These are phyloP conservation scores for Tautogolabrus adspersus DNA, from an alignment of 2,113 vertebrate species.

Conservation along the genomic window DNA sequence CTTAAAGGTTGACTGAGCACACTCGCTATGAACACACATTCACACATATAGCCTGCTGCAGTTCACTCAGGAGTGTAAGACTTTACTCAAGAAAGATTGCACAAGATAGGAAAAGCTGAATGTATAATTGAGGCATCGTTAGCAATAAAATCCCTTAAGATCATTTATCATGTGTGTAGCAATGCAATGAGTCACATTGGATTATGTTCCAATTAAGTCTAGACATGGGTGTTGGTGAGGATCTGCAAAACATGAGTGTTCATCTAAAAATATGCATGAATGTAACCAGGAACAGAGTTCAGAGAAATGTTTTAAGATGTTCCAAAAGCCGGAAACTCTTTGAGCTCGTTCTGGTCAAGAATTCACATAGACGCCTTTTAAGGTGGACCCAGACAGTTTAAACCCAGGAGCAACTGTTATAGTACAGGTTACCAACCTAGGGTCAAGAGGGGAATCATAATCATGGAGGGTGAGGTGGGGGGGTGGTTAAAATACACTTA, in stretches of 20 bases:
- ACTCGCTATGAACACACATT: slow-evolving; percentile 34
- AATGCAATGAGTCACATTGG: slow-evolving; percentile 5
- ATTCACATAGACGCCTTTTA: neutral
- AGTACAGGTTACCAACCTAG: too few species aligned
- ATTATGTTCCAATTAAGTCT: slow-evolving; percentile 2
- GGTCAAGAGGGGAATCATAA: too few species aligned
- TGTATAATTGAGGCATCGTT: slow-evolving; percentile 11
- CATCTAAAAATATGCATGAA: neutral
- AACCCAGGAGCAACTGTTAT: neutral
- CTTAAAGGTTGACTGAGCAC: slow-evolving; percentile 50
- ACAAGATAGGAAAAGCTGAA: slow-evolving; percentile 7
- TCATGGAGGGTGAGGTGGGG: too few species aligned
- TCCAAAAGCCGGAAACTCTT: neutral
- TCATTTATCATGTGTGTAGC: slow-evolving; percentile 9
- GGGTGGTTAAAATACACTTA: too few species aligned
- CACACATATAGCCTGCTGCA: neutral
- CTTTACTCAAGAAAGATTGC: neutral
- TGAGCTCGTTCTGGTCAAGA: neutral
- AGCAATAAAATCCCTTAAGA: neutral
- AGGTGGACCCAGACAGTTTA: too few species aligned
- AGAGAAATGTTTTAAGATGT: neutral
- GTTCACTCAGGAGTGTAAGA: neutral
- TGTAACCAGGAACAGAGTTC: slow-evolving; percentile 6
- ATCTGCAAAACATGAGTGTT: neutral
- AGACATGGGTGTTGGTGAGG: slow-evolving; percentile 18